Base-by-base conservation (phyloP, 2,113 vertebrate genomes). In the Carassius gibelio region DNA sequence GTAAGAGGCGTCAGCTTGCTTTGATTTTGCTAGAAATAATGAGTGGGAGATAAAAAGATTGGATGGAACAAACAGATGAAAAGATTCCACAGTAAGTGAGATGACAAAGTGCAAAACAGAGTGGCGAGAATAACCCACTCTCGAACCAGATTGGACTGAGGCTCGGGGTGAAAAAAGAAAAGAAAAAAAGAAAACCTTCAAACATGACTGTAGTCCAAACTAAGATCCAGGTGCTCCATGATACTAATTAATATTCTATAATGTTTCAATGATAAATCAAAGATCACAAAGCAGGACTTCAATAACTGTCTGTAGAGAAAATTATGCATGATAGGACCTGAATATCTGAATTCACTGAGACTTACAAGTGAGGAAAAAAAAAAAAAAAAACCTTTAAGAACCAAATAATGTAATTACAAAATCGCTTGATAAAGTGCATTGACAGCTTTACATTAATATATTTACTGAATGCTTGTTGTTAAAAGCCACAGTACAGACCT, bases 21-120 rank as follows among this genome's bases (percentile, higher is more conserved):
- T 85, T 88, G 87, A 88, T 86, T 82, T n/a, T 52, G 75, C 52
- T 36, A 61, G 21, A 79, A 84, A 83, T 83, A 86, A 88, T 81
- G 61, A 80, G 81, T 34, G 36, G 52, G 59, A 62, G 74, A 48
- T 64, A 75, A 52, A 64, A 55, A 71, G 42, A 52, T 13, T 3
- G 38, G 57, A 82, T 71, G 23, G 38, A 80, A 38, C 38, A 64
- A 82, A 72, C n/a, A 50, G 72, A 75, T 75, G 42, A 75, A 75
- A 75, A 42, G 21, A 48, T 50, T 48, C 42, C 2, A 50, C 48
- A 75, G 72, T 26, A 11, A 75, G 72, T 50, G 42, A 75, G 21
- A 38, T 38, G 68, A 23, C 71, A 74, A 74, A 74, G 42, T 74
- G 42, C 72, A 45, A 48, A 48, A 48, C 42, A 75, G 1, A 8